Evolutionary conservation across 92 coral and sea anemone species (phyloP), one percentile per base, ranked within the genome.

Genomic region (Porites rus): DNA sequence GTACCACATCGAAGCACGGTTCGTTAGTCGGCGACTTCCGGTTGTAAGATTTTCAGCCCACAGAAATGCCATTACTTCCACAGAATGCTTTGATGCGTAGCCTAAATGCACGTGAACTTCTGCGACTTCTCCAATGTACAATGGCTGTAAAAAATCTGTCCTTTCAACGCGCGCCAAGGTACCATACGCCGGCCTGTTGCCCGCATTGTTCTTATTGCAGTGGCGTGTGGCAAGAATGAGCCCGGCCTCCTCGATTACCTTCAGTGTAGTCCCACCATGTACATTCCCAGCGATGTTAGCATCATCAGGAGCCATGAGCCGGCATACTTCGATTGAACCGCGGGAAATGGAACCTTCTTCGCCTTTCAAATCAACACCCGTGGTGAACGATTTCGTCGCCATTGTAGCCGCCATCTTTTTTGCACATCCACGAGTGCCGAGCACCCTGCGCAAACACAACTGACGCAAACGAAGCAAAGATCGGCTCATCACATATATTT

Each of bases 281-380:
- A 97, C 99, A 74, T 97, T 97, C 25, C 99, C 98, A 38, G 98
- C 92, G 2, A 95, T 50, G 76, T 97, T 97, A 4, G 99, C 98
- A 84, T 97, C 99, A 80, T 97, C 99, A 19, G 99, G 98, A 7
- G 76, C 89, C 98, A 97, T 97, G 18, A 97, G 84, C 59, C 99
- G 98, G 81, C 99, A 95, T 38, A 97, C 99, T 69, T 97, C 98
- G 17, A 97, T 92, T 6, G 98, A 94, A 10, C 98, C 96, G 13
- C 92, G 86, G 78, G 94, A 92, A 69, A 91, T 69, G 7, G 91
- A 72, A 51, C 87, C 92, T 65, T 83, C 81, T 28, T 76, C 51
- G 22, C 69, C 81, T 22, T 76, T 76, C 68, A 62, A 58, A 8
- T 76, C 75, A 77, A 77, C 90, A 16, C 46, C 80, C 19, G 70